Conservation (phyloP, 2,888 invertebrate species). For the Hyles lineata region DNA sequence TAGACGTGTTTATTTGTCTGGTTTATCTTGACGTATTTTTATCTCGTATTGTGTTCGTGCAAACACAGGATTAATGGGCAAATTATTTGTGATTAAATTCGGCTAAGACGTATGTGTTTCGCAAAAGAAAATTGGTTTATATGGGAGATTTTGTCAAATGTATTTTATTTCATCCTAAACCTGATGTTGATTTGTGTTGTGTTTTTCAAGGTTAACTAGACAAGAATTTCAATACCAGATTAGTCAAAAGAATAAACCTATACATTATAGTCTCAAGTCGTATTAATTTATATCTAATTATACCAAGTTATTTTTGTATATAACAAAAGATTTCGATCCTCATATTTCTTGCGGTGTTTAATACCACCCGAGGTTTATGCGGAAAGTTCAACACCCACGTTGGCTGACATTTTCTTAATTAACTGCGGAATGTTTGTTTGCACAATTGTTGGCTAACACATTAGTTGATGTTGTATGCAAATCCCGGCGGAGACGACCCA, state of each 20-base stretch:
- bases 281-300: too few relatives aligned
- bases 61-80: conserved; percentile 21
- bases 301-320: too few relatives aligned
- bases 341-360: neutral
- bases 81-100: conserved; percentile 9
- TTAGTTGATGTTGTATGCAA: conserved; percentile 27
- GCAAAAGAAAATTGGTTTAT: neutral
- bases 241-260: too few relatives aligned
- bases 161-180: too few relatives aligned
- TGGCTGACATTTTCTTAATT: conserved; percentile 28
- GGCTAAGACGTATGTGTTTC: neutral
- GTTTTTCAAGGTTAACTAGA: too few relatives aligned
- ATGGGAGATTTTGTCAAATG: neutral
- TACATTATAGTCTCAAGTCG: too few relatives aligned
- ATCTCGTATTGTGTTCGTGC: conserved; percentile 13
- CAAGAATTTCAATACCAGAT: too few relatives aligned
- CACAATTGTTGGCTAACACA: conserved; percentile 27
- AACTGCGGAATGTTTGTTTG: conserved; percentile 26
- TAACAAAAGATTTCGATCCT: neutral
- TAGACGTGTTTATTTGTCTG: conserved; percentile 22
- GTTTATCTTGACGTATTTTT: conserved; percentile 3
- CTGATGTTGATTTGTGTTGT: too few relatives aligned
- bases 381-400: neutral
- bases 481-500: conserved; percentile 19
- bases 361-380: neutral